phyloP scores from a whole-genome alignment of 2,797 vertebrate genomes.

The Liparis tanakae region DNA sequence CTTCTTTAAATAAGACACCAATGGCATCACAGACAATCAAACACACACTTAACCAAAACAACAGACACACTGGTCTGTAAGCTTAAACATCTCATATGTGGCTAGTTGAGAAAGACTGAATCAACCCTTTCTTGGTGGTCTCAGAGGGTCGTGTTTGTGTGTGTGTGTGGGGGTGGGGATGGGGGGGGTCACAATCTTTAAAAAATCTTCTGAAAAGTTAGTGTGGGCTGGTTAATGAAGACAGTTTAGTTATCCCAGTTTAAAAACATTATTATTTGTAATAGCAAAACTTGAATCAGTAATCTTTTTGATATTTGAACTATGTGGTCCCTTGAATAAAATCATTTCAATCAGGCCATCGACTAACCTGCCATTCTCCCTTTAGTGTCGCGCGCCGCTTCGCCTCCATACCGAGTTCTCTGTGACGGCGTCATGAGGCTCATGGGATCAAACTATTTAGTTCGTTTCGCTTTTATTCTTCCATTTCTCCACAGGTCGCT shows the following conservation, averaged over 20 bases:
- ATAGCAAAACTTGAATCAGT: neutral
- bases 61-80: neutral
- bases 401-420: slow-evolving; percentile 65
- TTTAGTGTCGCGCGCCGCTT: slow-evolving; percentile 59
- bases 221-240: neutral
- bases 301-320: neutral
- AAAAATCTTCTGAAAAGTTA: neutral
- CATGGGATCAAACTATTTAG: neutral
- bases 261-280: neutral
- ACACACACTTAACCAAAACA: slow-evolving; percentile 7
- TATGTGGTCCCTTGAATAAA: neutral
- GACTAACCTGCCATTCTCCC: slow-evolving; percentile 78
- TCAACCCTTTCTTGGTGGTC: slow-evolving; percentile 11
- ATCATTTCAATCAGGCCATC: neutral
- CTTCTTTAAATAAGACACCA: slow-evolving; percentile 54
- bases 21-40: slow-evolving; percentile 6
- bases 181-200: neutral
- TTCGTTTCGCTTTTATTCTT: neutral
- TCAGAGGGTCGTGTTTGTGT: neutral
- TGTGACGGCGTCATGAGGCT: slow-evolving; percentile 74
- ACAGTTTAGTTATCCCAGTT: neutral
- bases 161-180: too few relatives aligned
- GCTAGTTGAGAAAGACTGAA: slow-evolving; percentile 23
- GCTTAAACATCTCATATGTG: slow-evolving; percentile 38
- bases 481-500: neutral